Base-by-base conservation (phyloP, 2,888 invertebrate genomes). In the Nomada goodeniana region DNA sequence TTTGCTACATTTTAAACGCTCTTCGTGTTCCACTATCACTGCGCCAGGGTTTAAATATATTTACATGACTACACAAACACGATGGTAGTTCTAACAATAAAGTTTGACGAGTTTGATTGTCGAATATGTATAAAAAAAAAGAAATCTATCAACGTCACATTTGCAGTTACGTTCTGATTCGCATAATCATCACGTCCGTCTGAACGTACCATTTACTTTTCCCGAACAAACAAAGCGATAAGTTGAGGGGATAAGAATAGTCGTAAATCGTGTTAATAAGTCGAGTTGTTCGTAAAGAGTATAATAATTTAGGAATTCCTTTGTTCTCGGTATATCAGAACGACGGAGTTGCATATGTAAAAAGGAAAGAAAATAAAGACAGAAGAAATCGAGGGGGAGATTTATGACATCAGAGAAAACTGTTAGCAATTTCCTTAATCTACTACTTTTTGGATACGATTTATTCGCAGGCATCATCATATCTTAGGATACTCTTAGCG, bases 381-480 rank as follows among this genome's bases (percentile, higher is more conserved):
- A 1, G 55, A 64, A 3, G 53, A 53, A 36, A 60, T 15, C 36
- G 42, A 44, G 15, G 13, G n/a, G 15, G 36, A 52, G 44, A 55
- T 29, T 29, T 64, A 57, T n/a, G 18, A 23, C 18, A 18, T 29
- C 15, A 13, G 29, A 10, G 0, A 44, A 69, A 36, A 63, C 76
- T 80, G 76, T 71, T 80, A 76, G 42, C 67, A 76, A 80, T 82
- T 61, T 71, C 52, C 76, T 71, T 67, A 36, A 65, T 76, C 55
- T 52, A 75, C 15, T 26, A 80, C 42, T 11, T 47, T 80, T 68
- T 63, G 55, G 52, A 72, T 72, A 67, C 80, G 20, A 69, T 69
- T 80, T 75, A 75, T 63, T 76, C 70, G 44, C 75, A 63, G 59
- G 18, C 79, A 67, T 69, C 79, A 67, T 69, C 79, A 67, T 64